phyloP scores from a whole-genome alignment of 2,888 invertebrate genomes.

The Drosophila lacicola region DNA sequence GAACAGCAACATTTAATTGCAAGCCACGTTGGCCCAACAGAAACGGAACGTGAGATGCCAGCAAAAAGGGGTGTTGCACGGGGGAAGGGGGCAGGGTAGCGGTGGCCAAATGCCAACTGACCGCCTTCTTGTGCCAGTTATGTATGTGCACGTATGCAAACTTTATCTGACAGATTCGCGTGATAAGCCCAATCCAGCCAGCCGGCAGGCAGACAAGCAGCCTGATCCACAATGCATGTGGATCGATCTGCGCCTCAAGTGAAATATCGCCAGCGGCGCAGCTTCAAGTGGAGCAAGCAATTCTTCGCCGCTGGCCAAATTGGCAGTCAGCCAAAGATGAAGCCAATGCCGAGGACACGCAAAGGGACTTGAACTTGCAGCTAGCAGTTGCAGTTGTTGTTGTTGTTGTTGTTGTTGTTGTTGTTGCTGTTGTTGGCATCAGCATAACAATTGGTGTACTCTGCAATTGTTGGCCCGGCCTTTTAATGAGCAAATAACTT shows the following conservation, averaged over 20 bases:
- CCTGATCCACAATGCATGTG: constrained; percentile 30
- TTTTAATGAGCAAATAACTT: constrained; percentile 72
- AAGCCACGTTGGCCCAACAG: constrained; percentile 69
- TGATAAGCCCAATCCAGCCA: constrained; percentile 59
- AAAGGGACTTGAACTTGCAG: constrained; percentile 45
- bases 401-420: background rate
- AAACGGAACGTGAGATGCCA: constrained; percentile 54
- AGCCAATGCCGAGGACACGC: constrained; percentile 43
- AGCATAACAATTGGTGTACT: constrained; percentile 52
- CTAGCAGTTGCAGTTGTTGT: background rate
- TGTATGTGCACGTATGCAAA: constrained; percentile 71
- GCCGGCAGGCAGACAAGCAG: constrained; percentile 13
- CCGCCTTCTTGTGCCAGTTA: constrained; percentile 61
- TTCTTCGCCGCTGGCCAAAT: constrained; percentile 57
- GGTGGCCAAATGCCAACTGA: constrained; percentile 28
- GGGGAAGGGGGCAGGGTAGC: background rate
- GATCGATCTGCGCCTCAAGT: constrained; percentile 70
- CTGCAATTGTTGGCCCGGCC: constrained; percentile 46
- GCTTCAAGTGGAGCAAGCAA: constrained; percentile 50
- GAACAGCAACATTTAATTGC: constrained; percentile 67
- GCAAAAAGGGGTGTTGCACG: background rate
- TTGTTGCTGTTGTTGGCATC: constrained; percentile 25
- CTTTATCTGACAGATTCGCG: constrained; percentile 78
- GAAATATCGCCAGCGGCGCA: constrained; percentile 69
- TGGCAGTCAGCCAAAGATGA: constrained; percentile 50